Evolutionary conservation across 2,888 invertebrate species (phyloP).

Genomic region (Agrilus cyanescens): DNA sequence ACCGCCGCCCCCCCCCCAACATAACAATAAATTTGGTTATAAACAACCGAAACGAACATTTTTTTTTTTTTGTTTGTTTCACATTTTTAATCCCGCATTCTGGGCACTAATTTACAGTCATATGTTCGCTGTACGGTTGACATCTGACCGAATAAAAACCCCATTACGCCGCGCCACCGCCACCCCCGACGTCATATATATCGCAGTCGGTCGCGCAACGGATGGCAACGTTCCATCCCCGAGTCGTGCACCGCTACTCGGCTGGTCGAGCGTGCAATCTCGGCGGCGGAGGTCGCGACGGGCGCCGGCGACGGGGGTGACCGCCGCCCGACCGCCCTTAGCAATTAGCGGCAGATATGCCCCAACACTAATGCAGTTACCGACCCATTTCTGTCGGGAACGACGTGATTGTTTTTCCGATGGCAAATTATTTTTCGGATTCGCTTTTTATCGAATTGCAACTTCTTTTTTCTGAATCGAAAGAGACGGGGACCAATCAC

Average conservation of each 20-base stretch:
- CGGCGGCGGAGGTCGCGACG: constrained; percentile 13
- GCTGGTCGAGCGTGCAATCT: constrained; percentile 11
- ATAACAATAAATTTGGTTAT: too few species aligned
- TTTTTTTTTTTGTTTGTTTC: too few species aligned
- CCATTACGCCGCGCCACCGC: constrained; percentile 19
- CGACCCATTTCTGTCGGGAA: constrained; percentile 20
- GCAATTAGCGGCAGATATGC: constrained; percentile 33
- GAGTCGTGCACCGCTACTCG: constrained; percentile 4
- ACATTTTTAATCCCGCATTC: too few species aligned
- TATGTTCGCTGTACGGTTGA: background rate
- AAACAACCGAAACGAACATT: too few species aligned
- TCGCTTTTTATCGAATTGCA: constrained; percentile 3
- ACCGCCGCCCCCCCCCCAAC: too few species aligned
- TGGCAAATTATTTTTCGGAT: constrained; percentile 24
- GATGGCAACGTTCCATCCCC: background rate
- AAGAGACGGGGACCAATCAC: background rate
- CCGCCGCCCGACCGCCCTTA: constrained; percentile 30
- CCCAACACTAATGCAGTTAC: constrained; percentile 29
- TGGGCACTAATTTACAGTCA: too few species aligned
- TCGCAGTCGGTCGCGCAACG: too few species aligned
- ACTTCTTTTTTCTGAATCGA: background rate
- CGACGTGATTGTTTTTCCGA: constrained; percentile 27
- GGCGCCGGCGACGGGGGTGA: constrained; percentile 5
- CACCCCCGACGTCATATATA: constrained; percentile 7
- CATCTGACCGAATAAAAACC: constrained; percentile 25